Base-by-base conservation (phyloP, 2,888 invertebrate species). In the Magallana nippona region DNA sequence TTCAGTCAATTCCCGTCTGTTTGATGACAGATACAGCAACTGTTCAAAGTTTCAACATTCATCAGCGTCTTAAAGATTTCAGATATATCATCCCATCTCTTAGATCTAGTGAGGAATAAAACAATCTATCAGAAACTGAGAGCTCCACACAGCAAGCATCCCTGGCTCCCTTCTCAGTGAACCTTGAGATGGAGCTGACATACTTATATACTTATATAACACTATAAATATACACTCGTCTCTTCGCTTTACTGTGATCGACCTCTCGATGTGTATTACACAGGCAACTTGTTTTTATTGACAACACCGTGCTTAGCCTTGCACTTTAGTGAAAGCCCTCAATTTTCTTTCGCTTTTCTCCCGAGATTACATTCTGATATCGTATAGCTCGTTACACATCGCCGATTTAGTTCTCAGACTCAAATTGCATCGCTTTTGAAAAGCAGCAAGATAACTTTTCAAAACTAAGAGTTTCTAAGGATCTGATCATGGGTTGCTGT, bases 401-500 rank as follows among this genome's bases (percentile, higher is more conserved):
- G 60, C 62, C 55, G 32, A 81, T 81, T 63, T 60, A 63, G 60
- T 60, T 1, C 32, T 22, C 27, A 57, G n/a, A 57, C 17, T 80
- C n/a, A 57, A 44, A 44, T 44, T 44, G 44, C 44, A 8, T 44
- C 57, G 27, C 27, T 15, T 57, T 22, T 55, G 78, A n/a, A 78
- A 27, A 55, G 27, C 55, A 44, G 10, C n/a, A 55, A 78, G 77
- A 78, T 27, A 44, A 78, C 11, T 32, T 78, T 78, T n/a, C 2
- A 79, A 55, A 56, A 78, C n/a, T 79, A 15, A 22, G 13, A 32
- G 17, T 22, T 44, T 17, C 32, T 71, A 27, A 71, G 32, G 15
- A 71, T 27, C 62, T 62, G 13, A 83, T 56, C 22, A 84, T 84
- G 84, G 82, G 81, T 60, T 84, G 81, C 78, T 82, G 79, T 77